Evolutionary conservation across 2,888 invertebrate species (phyloP).

Genomic region (Clistopyga incitator): DNA sequence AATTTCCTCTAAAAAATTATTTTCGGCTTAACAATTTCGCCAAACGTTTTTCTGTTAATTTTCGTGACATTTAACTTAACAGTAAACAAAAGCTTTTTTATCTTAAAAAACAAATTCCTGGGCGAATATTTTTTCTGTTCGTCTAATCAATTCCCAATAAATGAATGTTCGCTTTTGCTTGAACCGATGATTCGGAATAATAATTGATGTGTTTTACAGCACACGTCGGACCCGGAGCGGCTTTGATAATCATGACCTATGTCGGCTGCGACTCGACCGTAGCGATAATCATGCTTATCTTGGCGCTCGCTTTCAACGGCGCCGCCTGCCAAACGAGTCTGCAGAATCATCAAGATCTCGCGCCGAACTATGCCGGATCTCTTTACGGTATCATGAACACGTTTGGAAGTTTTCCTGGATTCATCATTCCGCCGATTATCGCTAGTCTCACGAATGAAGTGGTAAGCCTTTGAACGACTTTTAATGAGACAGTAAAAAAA

Average conservation of each 20-base stretch:
- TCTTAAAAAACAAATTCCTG: too few species aligned
- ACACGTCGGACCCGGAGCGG: constrained; percentile 85
- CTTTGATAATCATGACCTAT: constrained; percentile 83
- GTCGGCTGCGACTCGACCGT: constrained; percentile 77
- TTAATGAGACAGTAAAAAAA: too few species aligned
- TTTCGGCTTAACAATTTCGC: background rate
- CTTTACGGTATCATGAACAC: constrained; percentile 83
- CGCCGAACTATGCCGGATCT: constrained; percentile 83
- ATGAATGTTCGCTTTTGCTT: background rate
- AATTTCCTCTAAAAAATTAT: background rate
- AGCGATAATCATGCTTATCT: constrained; percentile 79
- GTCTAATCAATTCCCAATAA: background rate
- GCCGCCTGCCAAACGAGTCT: constrained; percentile 83
- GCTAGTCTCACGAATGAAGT: constrained; percentile 78
- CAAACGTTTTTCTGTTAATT: too few species aligned
- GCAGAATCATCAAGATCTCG: constrained; percentile 83
- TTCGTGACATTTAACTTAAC: too few species aligned
- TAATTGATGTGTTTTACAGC: constrained; percentile 71
- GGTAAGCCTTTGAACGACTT: constrained; percentile 71
- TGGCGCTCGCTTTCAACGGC: constrained; percentile 79
- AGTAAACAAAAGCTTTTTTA: too few species aligned
- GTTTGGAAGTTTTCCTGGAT: constrained; percentile 82
- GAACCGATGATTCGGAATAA: background rate
- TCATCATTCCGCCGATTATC: constrained; percentile 81
- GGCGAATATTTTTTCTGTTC: too few species aligned